Conservation (phyloP, 2,113 vertebrate species). For the Ancistrus triradiatus region DNA sequence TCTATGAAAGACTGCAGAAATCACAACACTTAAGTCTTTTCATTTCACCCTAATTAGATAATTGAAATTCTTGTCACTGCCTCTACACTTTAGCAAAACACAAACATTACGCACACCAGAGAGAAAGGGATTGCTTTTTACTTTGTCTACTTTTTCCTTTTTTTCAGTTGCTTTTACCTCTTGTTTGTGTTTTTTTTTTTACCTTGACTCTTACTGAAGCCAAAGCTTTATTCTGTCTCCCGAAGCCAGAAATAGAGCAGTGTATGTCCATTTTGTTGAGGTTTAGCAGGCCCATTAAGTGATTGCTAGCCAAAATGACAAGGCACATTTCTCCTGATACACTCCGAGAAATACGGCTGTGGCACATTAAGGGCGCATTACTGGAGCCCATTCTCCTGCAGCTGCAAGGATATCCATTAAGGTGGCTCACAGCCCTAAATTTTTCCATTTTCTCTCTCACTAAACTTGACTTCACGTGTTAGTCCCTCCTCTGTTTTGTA, state of each 20-base stretch:
- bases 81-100: conserved; percentile 89
- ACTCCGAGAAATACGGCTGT: conserved; percentile 74
- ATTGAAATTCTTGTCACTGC: conserved; percentile 99
- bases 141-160: conserved; percentile 51
- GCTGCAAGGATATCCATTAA: conserved; percentile 72
- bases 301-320: conserved; percentile 91
- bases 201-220: conserved; percentile 73
- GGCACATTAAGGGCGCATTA: conserved; percentile 73
- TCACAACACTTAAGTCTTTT: conserved; percentile 99
- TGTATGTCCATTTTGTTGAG: conserved; percentile 83
- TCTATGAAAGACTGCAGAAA: conserved; percentile 92
- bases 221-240: conserved; percentile 77
- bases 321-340: conserved; percentile 77
- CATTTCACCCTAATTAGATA: conserved; percentile 99
- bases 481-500: conserved; percentile 77
- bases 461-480: conserved; percentile 76
- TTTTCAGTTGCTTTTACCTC: conserved; percentile 39
- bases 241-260: conserved; percentile 81
- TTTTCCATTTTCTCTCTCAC: conserved; percentile 81
- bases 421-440: conserved; percentile 71
- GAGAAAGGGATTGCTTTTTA: conserved; percentile 61
- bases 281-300: conserved; percentile 88
- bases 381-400: conserved; percentile 66
- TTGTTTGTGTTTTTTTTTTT: conserved; percentile 53
- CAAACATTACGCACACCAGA: conserved; percentile 76